Conservation (phyloP, 2,888 invertebrate genomes). For the Listrodromus nycthemerus region DNA sequence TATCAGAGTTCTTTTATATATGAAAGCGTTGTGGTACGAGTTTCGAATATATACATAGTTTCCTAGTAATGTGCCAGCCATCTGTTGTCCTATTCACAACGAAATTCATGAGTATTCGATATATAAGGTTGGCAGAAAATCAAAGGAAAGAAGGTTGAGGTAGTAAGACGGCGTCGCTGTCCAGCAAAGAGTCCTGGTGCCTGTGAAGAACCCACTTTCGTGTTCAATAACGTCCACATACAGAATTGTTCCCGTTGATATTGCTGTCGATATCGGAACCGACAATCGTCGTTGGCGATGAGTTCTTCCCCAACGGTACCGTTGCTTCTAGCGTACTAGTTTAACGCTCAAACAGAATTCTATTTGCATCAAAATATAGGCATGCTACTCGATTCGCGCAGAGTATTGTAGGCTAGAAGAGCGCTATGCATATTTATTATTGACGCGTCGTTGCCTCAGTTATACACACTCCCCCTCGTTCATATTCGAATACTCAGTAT, state of each 20-base stretch:
- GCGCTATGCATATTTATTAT: slow-evolving; percentile 44
- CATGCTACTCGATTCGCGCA: background rate
- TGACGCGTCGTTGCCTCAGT: slow-evolving; percentile 32
- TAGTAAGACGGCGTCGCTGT: background rate
- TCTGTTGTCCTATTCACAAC: background rate
- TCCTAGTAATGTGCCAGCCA: background rate
- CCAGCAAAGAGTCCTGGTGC: background rate
- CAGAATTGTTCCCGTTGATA: background rate
- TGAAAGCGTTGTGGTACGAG: background rate
- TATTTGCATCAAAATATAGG: slow-evolving; percentile 12
- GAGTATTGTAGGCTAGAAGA: slow-evolving; percentile 4
- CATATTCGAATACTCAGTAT: slow-evolving; percentile 5
- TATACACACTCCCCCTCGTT: background rate
- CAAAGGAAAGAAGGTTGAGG: background rate
- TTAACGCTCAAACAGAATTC: slow-evolving; percentile 1
- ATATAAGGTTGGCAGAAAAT: background rate
- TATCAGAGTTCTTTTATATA: no score
- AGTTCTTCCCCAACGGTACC: background rate
- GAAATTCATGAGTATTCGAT: background rate
- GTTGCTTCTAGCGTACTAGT: background rate
- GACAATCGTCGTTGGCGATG: background rate
- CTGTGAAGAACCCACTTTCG: background rate
- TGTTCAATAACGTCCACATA: background rate
- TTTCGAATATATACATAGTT: no score
- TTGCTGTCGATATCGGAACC: background rate